Evolutionary conservation across 2,797 vertebrate genomes (phyloP), one percentile per base, ranked within the genome.

Genomic region (Loris lydekkerianus): DNA sequence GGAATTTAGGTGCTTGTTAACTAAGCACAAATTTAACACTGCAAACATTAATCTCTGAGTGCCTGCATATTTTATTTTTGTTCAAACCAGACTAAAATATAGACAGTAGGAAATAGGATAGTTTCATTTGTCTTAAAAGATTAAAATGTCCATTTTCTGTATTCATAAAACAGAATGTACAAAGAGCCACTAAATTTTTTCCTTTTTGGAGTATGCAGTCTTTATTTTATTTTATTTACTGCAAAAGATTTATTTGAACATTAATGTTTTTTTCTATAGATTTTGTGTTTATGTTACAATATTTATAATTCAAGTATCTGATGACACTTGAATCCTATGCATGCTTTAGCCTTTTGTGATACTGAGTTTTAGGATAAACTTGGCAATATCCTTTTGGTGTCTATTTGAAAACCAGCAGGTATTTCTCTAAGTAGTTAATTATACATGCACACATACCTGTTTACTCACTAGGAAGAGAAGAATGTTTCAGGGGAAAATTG

Each of bases 161-260:
- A 63, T 84, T 89, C 69, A 61, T 31, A 82, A 91, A 80, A 61
- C 46, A 96, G 91, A 92, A 65, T 82, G 5, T 86, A 61, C 34
- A 86, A 69, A 37, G 87, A n/a, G 27, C 21, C n/a, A 58, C 61
- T 40, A n/a, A 34, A 34, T 78, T 31, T 56, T 87, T 53, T 10
- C 37, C 29, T 87, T 86, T 92, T 63, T 10, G 23, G 72, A 58
- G 67, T 81, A 9, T 91, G 34, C n/a, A 46, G 14, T 88, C 21
- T 80, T 95, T 70, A 72, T 88, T 94, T 96, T 70, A 67, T 88
- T 94, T 96, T 20, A 25, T 76, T 75, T 63, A 49, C 65, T 75
- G 40, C 60, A 76, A 37, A 80, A 58, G 18, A 58, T 86, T 90
- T 75, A 7, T 93, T 95, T 85, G 76, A 82, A 85, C 60, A 2